Evolutionary conservation across 2,888 invertebrate genomes (phyloP).

Genomic region (Dendrolimus pini): DNA sequence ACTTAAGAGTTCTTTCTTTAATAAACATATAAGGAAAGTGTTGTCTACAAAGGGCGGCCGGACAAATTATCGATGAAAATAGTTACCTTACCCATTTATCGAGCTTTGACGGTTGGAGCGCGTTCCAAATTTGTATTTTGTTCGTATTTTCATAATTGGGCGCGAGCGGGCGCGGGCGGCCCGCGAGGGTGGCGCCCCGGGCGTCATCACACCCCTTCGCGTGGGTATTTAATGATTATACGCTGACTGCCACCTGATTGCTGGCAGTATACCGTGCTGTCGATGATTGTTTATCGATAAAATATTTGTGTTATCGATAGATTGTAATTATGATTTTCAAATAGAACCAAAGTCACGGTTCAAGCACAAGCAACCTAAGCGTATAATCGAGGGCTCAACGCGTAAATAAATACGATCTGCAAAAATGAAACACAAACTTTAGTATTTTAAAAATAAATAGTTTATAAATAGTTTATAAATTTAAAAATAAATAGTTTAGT

Average conservation of each 20-base stretch:
- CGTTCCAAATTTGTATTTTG: constrained; percentile 70
- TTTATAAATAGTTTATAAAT: too few species aligned
- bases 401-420: too few species aligned
- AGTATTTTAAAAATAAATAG: too few species aligned
- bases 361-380: too few species aligned
- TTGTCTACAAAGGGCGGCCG: too few species aligned
- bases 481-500: too few species aligned
- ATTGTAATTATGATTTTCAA: too few species aligned
- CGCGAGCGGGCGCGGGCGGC: constrained; percentile 40
- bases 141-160: constrained; percentile 76
- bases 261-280: constrained; percentile 42
- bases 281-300: constrained; percentile 57
- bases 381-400: too few species aligned
- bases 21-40: too few species aligned
- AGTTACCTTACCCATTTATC: constrained; percentile 26
- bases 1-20: too few species aligned
- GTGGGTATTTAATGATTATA: constrained; percentile 76
- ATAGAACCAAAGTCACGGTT: too few species aligned
- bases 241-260: constrained; percentile 76
- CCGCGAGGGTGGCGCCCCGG: constrained; percentile 53
- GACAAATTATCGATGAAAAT: constrained; percentile 42
- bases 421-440: too few species aligned
- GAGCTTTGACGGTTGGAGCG: constrained; percentile 46
- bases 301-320: background rate
- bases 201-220: constrained; percentile 66